phyloP scores from a whole-genome alignment of 2,888 invertebrate species.

The Stictocephala bisonia region DNA sequence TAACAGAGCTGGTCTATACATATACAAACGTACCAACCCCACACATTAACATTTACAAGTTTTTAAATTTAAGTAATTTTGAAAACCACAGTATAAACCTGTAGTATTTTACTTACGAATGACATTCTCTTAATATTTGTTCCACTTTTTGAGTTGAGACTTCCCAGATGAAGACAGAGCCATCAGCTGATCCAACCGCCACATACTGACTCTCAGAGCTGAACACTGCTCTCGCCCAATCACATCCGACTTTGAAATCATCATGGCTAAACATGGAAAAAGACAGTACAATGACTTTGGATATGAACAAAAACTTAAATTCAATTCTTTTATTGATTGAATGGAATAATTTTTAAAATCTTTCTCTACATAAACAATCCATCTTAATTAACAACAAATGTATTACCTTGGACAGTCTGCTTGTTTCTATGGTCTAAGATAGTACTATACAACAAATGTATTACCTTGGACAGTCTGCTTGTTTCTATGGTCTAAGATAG shows the following conservation, averaged over 20 bases:
- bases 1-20: too few relatives aligned
- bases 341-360: slow-evolving; percentile 56
- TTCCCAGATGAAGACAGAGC: slow-evolving; percentile 93
- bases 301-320: too few relatives aligned
- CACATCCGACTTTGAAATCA: slow-evolving; percentile 94
- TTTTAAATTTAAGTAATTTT: background rate
- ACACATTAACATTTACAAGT: too few relatives aligned
- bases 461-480: too few relatives aligned
- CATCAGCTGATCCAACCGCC: slow-evolving; percentile 93
- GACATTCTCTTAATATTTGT: slow-evolving; percentile 74
- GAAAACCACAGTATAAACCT: slow-evolving; percentile 14
- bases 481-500: too few relatives aligned
- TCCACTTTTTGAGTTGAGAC: slow-evolving; percentile 80
- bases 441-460: too few relatives aligned
- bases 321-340: too few relatives aligned
- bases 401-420: too few relatives aligned
- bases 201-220: slow-evolving; percentile 91
- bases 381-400: too few relatives aligned
- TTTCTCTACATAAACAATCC: background rate
- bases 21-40: too few relatives aligned
- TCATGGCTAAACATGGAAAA: slow-evolving; percentile 82
- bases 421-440: too few relatives aligned
- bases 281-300: too few relatives aligned
- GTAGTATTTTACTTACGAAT: slow-evolving; percentile 78
- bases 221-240: slow-evolving; percentile 93